Conservation (phyloP, 2,113 vertebrate genomes). For the Ptyas mucosa region DNA sequence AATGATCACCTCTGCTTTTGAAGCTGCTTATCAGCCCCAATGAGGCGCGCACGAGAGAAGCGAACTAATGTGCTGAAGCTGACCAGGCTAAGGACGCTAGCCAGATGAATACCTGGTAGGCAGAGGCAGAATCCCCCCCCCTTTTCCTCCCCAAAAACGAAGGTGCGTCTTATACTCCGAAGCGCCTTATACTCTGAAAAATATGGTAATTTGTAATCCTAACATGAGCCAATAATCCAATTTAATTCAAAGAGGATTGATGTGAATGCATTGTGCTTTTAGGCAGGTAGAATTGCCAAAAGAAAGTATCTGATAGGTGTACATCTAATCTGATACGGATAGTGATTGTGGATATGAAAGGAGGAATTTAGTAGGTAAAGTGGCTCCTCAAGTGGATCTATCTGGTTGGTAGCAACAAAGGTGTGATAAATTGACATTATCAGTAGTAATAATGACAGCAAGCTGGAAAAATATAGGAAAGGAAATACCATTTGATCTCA, state of each 20-base stretch:
- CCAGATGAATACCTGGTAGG: too few relatives aligned
- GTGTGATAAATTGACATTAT: background rate
- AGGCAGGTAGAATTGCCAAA: background rate
- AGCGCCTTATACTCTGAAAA: too few relatives aligned
- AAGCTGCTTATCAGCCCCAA: too few relatives aligned
- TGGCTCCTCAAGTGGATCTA: background rate
- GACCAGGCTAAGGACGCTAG: too few relatives aligned
- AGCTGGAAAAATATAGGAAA: background rate
- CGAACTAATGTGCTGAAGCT: too few relatives aligned
- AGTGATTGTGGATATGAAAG: background rate
- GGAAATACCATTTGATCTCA: background rate
- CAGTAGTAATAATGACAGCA: background rate
- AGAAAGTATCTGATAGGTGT: background rate
- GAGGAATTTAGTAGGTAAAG: background rate
- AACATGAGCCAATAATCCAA: too few relatives aligned
- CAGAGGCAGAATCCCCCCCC: too few relatives aligned
- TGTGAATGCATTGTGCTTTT: background rate
- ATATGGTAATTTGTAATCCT: too few relatives aligned
- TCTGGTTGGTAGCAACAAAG: background rate
- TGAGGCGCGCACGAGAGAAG: too few relatives aligned
- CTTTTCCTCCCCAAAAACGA: too few relatives aligned
- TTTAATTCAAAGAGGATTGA: background rate
- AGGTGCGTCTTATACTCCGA: too few relatives aligned
- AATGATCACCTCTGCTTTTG: too few relatives aligned
- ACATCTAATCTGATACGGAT: background rate